These are phyloP conservation scores for Hyla sarda DNA, from an alignment of 2,113 vertebrate genomes.

Conservation along the genomic window DNA sequence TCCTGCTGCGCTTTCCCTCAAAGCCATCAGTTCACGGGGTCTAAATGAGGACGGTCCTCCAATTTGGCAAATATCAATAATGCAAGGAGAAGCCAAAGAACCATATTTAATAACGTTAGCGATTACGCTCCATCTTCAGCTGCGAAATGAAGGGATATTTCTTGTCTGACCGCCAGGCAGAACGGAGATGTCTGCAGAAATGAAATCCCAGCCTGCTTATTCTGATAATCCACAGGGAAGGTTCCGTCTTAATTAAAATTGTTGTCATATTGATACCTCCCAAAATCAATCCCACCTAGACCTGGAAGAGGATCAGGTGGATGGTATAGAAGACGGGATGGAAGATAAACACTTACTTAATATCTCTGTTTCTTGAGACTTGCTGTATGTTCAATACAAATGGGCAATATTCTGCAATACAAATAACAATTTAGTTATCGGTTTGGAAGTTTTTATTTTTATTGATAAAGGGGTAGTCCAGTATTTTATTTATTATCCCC, in stretches of 20 bases:
- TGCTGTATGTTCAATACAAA: not conserved
- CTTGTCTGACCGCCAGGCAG: not conserved
- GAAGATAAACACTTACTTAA: not conserved
- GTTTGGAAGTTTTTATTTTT: not conserved
- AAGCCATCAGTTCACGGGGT: conserved; percentile 25
- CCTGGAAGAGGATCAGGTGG: not conserved
- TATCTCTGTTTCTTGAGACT: not conserved
- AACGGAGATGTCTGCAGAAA: not conserved
- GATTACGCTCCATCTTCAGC: conserved; percentile 18
- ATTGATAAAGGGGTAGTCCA: too few relatives aligned
- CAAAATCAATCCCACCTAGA: conserved; percentile 20
- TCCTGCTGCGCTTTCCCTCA: conserved; percentile 21
- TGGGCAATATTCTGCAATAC: too few relatives aligned
- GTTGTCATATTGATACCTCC: conserved; percentile 33
- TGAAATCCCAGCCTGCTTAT: conserved; percentile 22
- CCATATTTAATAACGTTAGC: conserved; percentile 25
- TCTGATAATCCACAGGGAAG: conserved; percentile 11
- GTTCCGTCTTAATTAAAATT: conserved; percentile 36
- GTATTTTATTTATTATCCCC: too few relatives aligned
- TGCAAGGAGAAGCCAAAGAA: not conserved
- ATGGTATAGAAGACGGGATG: not conserved
- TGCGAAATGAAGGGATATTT: conserved; percentile 17
- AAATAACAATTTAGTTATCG: not conserved
- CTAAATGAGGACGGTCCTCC: conserved; percentile 2
- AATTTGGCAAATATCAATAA: conserved; percentile 11